Evolutionary conservation across 2,888 invertebrate genomes (phyloP), one percentile per base, ranked within the genome.

Genomic region (Tipula helvola): DNA sequence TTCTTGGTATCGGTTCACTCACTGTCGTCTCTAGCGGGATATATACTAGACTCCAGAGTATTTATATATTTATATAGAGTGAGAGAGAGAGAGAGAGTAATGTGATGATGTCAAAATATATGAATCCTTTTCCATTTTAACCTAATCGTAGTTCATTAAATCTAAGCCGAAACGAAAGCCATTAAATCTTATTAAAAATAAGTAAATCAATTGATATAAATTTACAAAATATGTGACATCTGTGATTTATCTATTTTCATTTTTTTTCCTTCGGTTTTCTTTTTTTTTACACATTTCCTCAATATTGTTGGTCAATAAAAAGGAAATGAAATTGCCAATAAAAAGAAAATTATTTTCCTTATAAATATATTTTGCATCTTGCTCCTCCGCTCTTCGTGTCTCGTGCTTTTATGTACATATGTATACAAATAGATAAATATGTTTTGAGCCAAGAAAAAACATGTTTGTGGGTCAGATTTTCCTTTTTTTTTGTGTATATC

Each of bases 191-290:
- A 71, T 71, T 71, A 71, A 71, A 71, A 71, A 28, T 28, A 71
- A 71, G 71, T 71, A 71, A 71, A 71, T 71, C 71, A 71, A 71
- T 71, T 71, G 71, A 71, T 28, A 71, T 18, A 71, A 71, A 71
- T 71, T 71, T 71, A 71, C 71, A 71, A 71, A 71, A 71, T 71
- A 71, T 71, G 71, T 71, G 71, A 71, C 71, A 71, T 71, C 71
- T 18, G 71, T 71, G 71, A 71, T 71, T 71, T 71, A 71, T 71
- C 71, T 71, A 28, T 71, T 71, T 71, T 28, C 71, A 71, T 71
- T 71, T 71, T 28, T 71, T 28, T 71, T 71, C 71, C 28, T 13
- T 8, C 10, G 16, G 16, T 57, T 57, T 57, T 57, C 28, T 71
- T 71, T 71, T 71, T 10, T 28, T 28, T 71, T 71, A 10, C 28